Conservation (phyloP, 2,113 vertebrate genomes). For the Myxocyprinus asiaticus region DNA sequence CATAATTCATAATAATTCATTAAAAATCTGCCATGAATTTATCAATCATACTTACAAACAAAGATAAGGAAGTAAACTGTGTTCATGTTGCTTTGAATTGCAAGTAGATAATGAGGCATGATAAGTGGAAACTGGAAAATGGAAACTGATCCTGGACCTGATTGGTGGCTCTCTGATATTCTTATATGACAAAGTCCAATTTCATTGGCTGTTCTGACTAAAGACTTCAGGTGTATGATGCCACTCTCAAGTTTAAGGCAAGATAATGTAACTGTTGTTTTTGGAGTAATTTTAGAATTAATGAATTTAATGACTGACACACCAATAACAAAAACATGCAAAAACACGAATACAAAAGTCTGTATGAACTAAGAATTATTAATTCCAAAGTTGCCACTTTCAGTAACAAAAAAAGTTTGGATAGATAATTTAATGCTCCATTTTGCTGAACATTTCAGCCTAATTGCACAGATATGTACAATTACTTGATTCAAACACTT, state of each 20-base stretch:
- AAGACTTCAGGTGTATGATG: background rate
- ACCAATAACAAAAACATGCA: background rate
- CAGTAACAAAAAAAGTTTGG: too few species aligned
- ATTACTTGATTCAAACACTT: too few species aligned
- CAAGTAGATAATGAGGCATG: slow-evolving; percentile 5
- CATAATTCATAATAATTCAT: too few species aligned
- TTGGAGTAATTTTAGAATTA: too few species aligned
- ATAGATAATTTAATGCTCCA: too few species aligned
- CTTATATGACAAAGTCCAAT: background rate
- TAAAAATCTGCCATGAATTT: too few species aligned
- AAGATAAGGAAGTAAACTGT: background rate
- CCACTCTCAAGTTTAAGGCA: background rate
- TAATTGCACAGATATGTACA: too few species aligned
- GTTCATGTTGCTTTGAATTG: slow-evolving; percentile 15
- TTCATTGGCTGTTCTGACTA: slow-evolving; percentile 16
- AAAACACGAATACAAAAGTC: background rate
- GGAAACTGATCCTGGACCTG: background rate
- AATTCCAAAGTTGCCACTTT: too few species aligned
- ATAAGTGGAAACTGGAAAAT: background rate
- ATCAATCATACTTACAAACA: slow-evolving; percentile 20
- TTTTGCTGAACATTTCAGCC: too few species aligned
- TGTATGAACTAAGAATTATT: background rate
- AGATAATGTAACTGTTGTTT: background rate
- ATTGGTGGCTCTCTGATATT: slow-evolving; percentile 16
- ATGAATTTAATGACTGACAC: background rate